Evolutionary conservation across 2,113 vertebrate genomes (phyloP), one percentile per base, ranked within the genome.

Genomic region (Colaptes auratus): DNA sequence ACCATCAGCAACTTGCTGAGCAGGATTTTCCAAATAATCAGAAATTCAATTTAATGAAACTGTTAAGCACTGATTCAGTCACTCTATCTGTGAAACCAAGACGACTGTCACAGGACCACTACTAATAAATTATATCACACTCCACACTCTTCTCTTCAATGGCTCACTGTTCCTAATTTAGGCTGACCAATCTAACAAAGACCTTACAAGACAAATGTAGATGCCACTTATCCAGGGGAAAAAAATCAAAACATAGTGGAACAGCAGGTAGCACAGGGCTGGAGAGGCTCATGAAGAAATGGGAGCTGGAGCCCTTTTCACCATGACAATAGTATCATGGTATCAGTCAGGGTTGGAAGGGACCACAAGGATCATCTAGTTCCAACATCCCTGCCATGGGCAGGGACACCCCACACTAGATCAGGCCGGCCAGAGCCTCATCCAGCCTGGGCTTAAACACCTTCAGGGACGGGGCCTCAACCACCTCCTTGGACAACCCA

Each of bases 1-100:
- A 95, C 67, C 27, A 9, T 93, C 93, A 97, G 91, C 95, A 96
- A 67, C 55, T 93, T 92, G 92, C 88, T 31, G 3, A 79, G 95
- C 10, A 86, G 71, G 74, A 52, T 89, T 92, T 94, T 92, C 74
- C 65, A 91, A 95, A 70, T 90, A 90, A 78, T 65, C 86, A 89
- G 82, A 90, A 89, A 84, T 78, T 53, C 60, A 83, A 44, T 90
- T 90, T 90, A 95, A 93, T 72, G 53, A 92, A 95, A 87, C 71
- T 83, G 61, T 74, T 96, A 33, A 86, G 73, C 42, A 86, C 30
- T 30, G 72, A 60, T 74, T 81, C 76, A 36, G 27, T 77, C 77
- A 77, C 82, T 50, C 2, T 33, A 69, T 17, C 69, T 67, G 30
- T 55, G 25, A 88, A 46, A 42, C 9, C 28, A 65, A 61, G 53